A percentile compares a stretch with the other conserved stretches of the same genome.
phyloP scores from a whole-genome alignment of 2,797 vertebrate species.

The Balearica regulorum region DNA sequence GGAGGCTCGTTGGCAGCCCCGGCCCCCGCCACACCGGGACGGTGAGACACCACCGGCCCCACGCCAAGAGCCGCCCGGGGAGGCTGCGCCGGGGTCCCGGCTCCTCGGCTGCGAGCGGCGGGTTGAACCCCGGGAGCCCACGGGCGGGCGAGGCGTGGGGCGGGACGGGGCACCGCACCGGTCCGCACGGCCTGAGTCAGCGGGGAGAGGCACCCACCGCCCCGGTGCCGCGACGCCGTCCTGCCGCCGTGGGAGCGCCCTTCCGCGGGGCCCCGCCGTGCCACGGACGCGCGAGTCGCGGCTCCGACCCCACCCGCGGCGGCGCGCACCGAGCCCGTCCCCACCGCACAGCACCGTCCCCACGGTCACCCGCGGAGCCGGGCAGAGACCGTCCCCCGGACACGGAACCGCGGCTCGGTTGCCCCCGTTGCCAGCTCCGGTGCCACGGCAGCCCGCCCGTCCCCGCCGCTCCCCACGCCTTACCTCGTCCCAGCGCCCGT shows the following conservation, averaged over 20 bases:
- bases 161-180: not conserved
- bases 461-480: not conserved
- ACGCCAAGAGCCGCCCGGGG: accelerated
- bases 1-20: not conserved
- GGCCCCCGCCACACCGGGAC: accelerated
- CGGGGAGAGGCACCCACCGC: not conserved
- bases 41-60: accelerated
- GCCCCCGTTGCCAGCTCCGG: no score
- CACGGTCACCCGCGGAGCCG: no score
- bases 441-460: accelerated
- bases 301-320: not conserved
- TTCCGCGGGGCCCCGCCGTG: accelerated
- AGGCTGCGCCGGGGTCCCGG: accelerated
- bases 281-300: accelerated
- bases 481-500: not conserved
- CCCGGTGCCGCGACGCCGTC: not conserved
- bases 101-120: not conserved
- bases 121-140: accelerated
- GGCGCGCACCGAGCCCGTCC: not conserved
- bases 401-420: no score
- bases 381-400: no score
- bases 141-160: accelerated
- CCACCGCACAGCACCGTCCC: not conserved
- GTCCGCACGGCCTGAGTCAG: conserved; percentile 11
- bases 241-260: not conserved